These are phyloP conservation scores for Drosophila fulvimacula DNA, from an alignment of 2,888 invertebrate genomes.

Conservation along the genomic window DNA sequence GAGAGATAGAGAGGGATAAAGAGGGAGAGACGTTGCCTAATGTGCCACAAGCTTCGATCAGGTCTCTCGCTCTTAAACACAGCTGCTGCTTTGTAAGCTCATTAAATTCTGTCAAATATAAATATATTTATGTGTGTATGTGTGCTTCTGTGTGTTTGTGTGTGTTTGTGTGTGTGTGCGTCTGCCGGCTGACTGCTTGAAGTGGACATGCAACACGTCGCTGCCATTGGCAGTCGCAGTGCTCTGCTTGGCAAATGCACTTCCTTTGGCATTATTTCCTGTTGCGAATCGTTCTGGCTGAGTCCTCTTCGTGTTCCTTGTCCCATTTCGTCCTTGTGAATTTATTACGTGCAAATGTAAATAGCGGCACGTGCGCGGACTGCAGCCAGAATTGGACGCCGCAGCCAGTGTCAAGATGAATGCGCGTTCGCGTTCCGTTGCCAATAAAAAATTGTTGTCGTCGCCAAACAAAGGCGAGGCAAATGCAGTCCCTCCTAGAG, in stretches of 20 bases:
- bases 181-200: not conserved
- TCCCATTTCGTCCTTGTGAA: constrained; percentile 53
- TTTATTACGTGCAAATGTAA: constrained; percentile 83
- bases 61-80: constrained; percentile 31
- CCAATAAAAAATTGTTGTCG: constrained; percentile 70
- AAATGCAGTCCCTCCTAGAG: constrained; percentile 4
- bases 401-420: constrained; percentile 43
- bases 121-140: constrained; percentile 47
- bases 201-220: constrained; percentile 78
- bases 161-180: constrained; percentile 8
- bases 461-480: constrained; percentile 70
- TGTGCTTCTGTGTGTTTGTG: constrained; percentile 18
- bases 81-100: constrained; percentile 65
- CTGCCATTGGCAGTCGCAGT: constrained; percentile 26
- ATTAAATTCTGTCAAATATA: constrained; percentile 78
- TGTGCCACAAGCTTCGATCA: constrained; percentile 63
- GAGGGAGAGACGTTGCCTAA: constrained; percentile 10
- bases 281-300: constrained; percentile 35
- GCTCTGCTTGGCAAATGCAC: constrained; percentile 65
- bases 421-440: constrained; percentile 39
- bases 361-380: constrained; percentile 77
- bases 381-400: constrained; percentile 21
- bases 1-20: no score
- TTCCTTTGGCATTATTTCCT: constrained; percentile 70
- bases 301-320: not conserved